Base-by-base conservation (phyloP, 2,797 vertebrate genomes). In the Sylvia borin region DNA sequence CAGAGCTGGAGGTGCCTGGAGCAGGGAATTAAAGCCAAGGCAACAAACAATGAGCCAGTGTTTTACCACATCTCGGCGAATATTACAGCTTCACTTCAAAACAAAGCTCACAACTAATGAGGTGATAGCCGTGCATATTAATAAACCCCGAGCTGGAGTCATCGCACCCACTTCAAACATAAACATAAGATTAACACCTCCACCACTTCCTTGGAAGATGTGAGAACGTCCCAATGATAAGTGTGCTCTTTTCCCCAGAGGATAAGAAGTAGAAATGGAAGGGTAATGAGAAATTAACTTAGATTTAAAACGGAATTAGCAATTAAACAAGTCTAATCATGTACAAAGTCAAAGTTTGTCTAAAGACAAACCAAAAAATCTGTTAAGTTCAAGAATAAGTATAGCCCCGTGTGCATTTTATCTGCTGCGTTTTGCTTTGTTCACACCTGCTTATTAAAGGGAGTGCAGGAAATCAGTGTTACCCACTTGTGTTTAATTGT, bases 91-190 rank as follows among this genome's bases (percentile, higher is more conserved):
- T 88, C 66, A 95, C 98, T 98, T 97, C 97, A 97, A 97, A 98
- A 97, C 97, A 96, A 96, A 96, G 84, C 93, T 97, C 60, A 74
- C 97, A 92, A 95, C 97, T 98, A 97, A 98, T 97, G 97, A 98
- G 98, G 97, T 97, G 97, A 97, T 94, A 98, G 97, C 97, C 97
- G 81, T 95, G 97, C 97, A 94, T 97, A 93, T 98, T 97, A 98
- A 97, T 97, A 97, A 97, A 96, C 82, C 87, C 83, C 13, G 74
- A 84, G 88, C 97, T 96, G 95, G 78, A 96, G 96, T 89, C 96
- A 48, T 97, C 97, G 66, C 96, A 97, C 92, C 96, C 97, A 97
- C 97, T 97, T 98, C 98, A 98, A 97, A 98, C 97, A 50, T 94
- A 97, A 97, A 96, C 78, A 86, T 66, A 81, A 97, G 97, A 97